phyloP scores from a whole-genome alignment of 2,888 invertebrate genomes.

The Drosophila neonasuta region DNA sequence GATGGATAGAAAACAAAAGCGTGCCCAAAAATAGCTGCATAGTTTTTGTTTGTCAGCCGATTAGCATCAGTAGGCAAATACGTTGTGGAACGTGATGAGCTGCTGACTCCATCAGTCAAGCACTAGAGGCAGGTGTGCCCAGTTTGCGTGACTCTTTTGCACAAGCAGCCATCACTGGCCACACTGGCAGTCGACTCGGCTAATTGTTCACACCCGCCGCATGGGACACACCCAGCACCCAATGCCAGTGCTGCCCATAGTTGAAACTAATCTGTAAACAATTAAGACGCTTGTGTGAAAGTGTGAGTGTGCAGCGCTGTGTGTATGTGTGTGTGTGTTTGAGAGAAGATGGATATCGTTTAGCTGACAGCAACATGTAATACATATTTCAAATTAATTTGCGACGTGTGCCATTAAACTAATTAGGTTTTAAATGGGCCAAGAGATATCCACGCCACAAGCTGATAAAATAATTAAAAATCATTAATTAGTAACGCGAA shows the following conservation, averaged over 20 bases:
- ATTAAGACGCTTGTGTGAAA: constrained; percentile 48
- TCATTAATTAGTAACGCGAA: constrained; percentile 50
- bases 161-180: constrained; percentile 43
- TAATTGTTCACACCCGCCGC: constrained; percentile 71
- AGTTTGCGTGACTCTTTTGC: constrained; percentile 71
- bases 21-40: constrained; percentile 70
- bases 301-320: not conserved
- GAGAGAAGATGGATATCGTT: constrained; percentile 16
- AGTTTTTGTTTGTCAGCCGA: constrained; percentile 37
- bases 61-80: constrained; percentile 54
- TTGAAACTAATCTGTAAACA: constrained; percentile 73
- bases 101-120: constrained; percentile 13
- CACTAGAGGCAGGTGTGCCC: constrained; percentile 38
- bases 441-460: constrained; percentile 23
- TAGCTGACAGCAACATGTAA: constrained; percentile 14
- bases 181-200: constrained; percentile 44
- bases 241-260: constrained; percentile 10
- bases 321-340: constrained; percentile 5
- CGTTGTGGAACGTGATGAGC: constrained; percentile 60
- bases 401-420: constrained; percentile 64
- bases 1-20: constrained; percentile 43
- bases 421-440: constrained; percentile 58
- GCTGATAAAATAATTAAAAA: constrained; percentile 47
- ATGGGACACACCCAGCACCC: constrained; percentile 61
- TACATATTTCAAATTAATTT: constrained; percentile 62